Evolutionary conservation across 1,140 invertebrate genomes (phyloP).

Genomic region (Psilanteris sp.): DNA sequence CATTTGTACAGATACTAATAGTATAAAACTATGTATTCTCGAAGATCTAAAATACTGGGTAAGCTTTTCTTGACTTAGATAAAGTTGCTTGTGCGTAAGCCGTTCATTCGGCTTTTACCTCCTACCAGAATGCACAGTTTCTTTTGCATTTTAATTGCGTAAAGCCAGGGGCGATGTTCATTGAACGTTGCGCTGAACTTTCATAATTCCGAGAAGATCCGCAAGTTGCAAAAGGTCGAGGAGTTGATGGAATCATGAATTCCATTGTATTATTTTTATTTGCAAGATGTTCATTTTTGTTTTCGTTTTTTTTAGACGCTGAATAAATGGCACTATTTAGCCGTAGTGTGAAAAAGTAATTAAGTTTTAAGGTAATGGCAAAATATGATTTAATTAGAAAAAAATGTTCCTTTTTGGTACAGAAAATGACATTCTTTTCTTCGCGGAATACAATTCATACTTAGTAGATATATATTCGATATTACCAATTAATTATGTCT

Average conservation of each 20-base stretch:
- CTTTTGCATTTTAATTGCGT: conserved; percentile 34
- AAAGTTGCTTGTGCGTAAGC: neutral
- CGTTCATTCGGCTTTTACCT: neutral
- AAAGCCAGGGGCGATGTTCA: conserved; percentile 17
- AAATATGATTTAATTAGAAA: no score
- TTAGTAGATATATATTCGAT: no score
- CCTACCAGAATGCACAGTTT: conserved; percentile 3
- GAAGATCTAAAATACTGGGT: no score
- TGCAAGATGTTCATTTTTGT: conserved; percentile 14
- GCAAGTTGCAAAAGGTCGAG: neutral
- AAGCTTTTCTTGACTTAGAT: conserved; percentile 10
- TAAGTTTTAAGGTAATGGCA: no score
- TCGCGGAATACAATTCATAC: no score
- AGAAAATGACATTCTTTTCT: no score
- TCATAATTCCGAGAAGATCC: neutral
- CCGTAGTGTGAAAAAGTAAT: no score
- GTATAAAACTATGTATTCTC: no score
- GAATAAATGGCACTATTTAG: neutral
- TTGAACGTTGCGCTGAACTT: conserved; percentile 14
- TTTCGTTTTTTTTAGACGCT: neutral
- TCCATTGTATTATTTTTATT: conserved; percentile 18
- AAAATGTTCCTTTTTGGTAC: no score
- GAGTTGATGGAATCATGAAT: conserved; percentile 10
- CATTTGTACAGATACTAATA: no score
- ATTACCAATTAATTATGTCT: no score